These are phyloP conservation scores for Epiblema foenella DNA, from an alignment of 2,888 invertebrate genomes.

Conservation along the genomic window DNA sequence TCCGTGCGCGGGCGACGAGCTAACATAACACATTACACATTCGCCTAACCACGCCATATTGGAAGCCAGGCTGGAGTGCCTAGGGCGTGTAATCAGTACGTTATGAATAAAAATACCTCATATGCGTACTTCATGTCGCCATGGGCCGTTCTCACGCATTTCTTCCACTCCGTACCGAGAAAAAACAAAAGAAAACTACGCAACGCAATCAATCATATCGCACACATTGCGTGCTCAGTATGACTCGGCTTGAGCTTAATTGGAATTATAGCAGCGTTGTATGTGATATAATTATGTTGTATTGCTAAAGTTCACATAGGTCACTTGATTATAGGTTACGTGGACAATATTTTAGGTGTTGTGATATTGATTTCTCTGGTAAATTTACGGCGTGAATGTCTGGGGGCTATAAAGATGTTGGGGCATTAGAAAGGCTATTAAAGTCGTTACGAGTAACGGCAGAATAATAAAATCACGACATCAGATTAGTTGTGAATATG, in stretches of 20 bases:
- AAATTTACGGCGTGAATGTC: conserved; percentile 63
- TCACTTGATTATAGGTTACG: conserved; percentile 63
- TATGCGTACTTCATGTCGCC: conserved; percentile 60
- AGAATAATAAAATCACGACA: conserved; percentile 1
- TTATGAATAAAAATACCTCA: conserved; percentile 45
- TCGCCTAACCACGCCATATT: too few species aligned
- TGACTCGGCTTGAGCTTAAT: background rate
- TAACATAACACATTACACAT: too few species aligned
- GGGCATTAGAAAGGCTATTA: conserved; percentile 63
- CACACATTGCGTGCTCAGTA: conserved; percentile 26
- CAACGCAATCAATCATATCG: background rate
- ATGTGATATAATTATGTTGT: background rate
- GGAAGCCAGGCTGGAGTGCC: too few species aligned
- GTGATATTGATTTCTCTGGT: conserved; percentile 72
- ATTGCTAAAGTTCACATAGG: conserved; percentile 46
- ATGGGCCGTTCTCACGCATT: conserved; percentile 73
- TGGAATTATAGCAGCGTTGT: conserved; percentile 37
- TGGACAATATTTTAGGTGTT: conserved; percentile 67
- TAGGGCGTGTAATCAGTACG: background rate
- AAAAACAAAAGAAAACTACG: conserved; percentile 35
- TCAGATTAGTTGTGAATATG: background rate
- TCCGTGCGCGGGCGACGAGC: too few species aligned
- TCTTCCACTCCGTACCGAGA: conserved; percentile 47
- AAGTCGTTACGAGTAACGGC: conserved; percentile 47
- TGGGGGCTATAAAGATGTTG: conserved; percentile 52